phyloP scores from a whole-genome alignment of 2,797 vertebrate genomes.

The Carduelis carduelis region DNA sequence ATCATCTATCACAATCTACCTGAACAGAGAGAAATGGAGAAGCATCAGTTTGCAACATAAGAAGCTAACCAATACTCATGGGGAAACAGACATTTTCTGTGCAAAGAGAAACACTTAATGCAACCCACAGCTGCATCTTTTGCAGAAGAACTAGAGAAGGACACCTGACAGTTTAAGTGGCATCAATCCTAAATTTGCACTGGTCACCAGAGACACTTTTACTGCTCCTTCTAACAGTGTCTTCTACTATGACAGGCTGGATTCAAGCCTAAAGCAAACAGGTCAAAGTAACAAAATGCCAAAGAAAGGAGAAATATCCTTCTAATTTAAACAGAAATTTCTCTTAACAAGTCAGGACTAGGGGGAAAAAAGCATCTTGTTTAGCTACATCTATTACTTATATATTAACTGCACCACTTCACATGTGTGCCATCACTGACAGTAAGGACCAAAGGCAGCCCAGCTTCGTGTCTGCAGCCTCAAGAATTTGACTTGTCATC shows the following conservation, averaged over 20 bases:
- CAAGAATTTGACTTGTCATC: background rate
- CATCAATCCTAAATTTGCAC: background rate
- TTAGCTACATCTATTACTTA: background rate
- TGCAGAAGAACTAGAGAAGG: background rate
- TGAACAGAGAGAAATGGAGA: background rate
- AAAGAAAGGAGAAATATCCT: background rate
- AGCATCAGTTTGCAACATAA: background rate
- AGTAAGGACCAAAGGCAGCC: background rate
- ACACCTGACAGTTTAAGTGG: background rate
- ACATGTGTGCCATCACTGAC: background rate
- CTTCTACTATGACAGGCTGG: background rate
- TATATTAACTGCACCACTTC: background rate
- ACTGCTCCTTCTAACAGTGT: background rate
- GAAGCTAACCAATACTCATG: background rate
- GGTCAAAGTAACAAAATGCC: background rate
- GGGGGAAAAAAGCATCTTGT: rapidly evolving
- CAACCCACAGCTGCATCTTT: background rate
- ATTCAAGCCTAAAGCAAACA: background rate
- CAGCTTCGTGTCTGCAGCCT: background rate
- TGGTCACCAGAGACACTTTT: background rate
- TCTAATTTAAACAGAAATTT: background rate
- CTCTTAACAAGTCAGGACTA: background rate
- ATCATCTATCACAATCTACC: background rate
- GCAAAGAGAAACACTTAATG: background rate
- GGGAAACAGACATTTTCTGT: background rate